Evolutionary conservation across 2,888 invertebrate species (phyloP), one percentile per base, ranked within the genome.

Genomic region (Ariolimax columbianus): DNA sequence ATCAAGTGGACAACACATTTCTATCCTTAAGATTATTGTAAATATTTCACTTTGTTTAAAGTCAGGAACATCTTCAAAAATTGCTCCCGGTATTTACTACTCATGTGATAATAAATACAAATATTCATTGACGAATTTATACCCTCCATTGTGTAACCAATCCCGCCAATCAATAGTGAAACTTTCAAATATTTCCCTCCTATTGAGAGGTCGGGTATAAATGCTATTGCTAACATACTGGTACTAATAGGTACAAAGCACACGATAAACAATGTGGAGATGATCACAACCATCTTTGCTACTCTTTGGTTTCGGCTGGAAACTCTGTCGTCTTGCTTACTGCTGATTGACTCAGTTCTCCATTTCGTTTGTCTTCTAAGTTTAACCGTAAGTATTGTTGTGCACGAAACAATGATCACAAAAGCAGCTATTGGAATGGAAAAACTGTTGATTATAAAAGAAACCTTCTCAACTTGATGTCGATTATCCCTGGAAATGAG

Each of bases 101-200:
- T 75, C 73, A 75, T 75, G 3, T n/a, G 30, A 47, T 75, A 75
- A 51, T 78, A 78, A 63, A 78, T 63, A 40, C 59, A 63, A 1
- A 78, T 63, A 59, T 78, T 78, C 14, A 14, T 11, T 0, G 78
- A 47, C 30, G 75, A 75, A n/a, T 75, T 75, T 17, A 51, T 47
- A 6, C 51, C 47, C 14, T 75, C 75, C 51, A 75, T 19, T 30
- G 51, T 51, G 4, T 51, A 30, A 3, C 75, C 51, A 17, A 75
- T 6, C 30, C 75, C 75, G 9, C 47, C n/a, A n/a, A 75, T 51
- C 6, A 75, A 36, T 30, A 23, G 30, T 3, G 14, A 33, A n/a
- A 23, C 30, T 4, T 51, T 47, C 30, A 14, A 33, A 51, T 51
- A 51, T 33, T 51, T n/a, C 2, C 75, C 75, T 17, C 51, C 75